Conservation (phyloP, 2,888 invertebrate species). For the Mythimna impura region DNA sequence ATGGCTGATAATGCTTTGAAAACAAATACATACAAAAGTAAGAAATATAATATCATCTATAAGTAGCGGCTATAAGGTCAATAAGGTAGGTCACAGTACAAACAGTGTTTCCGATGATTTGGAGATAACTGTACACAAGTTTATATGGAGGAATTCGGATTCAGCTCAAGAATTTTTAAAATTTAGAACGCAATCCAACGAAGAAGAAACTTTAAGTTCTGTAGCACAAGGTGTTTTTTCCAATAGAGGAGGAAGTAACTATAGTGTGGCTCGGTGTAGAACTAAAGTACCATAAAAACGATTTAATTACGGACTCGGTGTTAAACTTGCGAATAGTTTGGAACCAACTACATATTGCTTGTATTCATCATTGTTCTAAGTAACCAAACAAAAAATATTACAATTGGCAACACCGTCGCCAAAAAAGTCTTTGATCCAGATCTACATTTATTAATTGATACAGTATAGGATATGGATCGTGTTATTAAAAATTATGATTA, state of each 20-base stretch:
- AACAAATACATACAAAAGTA: too few relatives aligned
- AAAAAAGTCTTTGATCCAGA: conserved; percentile 42
- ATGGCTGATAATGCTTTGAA: too few relatives aligned
- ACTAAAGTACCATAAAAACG: conserved; percentile 75
- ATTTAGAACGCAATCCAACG: conserved; percentile 1
- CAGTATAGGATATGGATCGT: conserved; percentile 47
- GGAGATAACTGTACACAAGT: conserved; percentile 38
- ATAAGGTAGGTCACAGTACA: conserved; percentile 30
- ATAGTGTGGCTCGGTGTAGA: conserved; percentile 11
- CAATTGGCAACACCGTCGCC: conserved; percentile 47
- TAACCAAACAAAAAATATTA: conserved; percentile 56
- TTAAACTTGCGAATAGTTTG: conserved; percentile 65
- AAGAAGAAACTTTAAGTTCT: conserved; percentile 7
- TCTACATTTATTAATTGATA: conserved; percentile 50
- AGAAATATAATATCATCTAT: neutral
- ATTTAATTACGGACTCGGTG: conserved; percentile 79
- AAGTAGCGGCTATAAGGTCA: neutral
- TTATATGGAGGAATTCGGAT: conserved; percentile 34
- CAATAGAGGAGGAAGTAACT: neutral
- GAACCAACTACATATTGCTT: conserved; percentile 64
- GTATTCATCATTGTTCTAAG: conserved; percentile 68
- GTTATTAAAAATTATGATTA: conserved; percentile 54
- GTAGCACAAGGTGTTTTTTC: conserved; percentile 3
- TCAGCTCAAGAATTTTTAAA: conserved; percentile 31
- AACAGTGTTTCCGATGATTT: conserved; percentile 35